Base-by-base conservation (phyloP, 2,113 vertebrate species). In the human region DNA sequence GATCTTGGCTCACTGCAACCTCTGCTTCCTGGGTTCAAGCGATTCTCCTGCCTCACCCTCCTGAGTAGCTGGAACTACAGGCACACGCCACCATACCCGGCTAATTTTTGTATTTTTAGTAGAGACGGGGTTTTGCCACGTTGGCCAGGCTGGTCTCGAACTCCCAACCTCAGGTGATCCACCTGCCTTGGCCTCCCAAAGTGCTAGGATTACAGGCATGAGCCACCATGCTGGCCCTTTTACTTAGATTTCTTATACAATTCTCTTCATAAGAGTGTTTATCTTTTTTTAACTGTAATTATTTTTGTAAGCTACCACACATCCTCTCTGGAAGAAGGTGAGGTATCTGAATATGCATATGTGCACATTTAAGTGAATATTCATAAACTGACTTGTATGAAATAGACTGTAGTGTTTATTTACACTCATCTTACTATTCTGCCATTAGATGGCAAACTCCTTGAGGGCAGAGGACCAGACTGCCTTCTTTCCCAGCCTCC, bases 201-300 rank as follows among this genome's bases (percentile, higher is more conserved):
- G 2, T 61, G 59, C 27, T 61, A 10, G 27, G 27, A 64, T 30
- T 64, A 64, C 4, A 64, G 61, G 61, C 27, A 64, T 64, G 61
- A 64, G 61, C 61, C 61, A 64, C 61, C 61, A 64, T 0, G 2
- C 12, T 43, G 32, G 61, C 30, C 18, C 52, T 66, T 82, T 43
- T 35, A 70, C 22, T 11, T 61, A 45, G 43, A 92, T 85, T 85
- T 92, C 55, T 75, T 94, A 30, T 55, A 93, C 76, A 89, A 70
- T 86, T 68, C n/a, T 68, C 16, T 55, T 85, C 48, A 66, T 57
- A 66, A 88, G 86, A 82, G 61, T 48, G 18, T 30, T 73, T 89
- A 75, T 64, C 22, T 61, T 83, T 68, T 90, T 93, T 95, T 86
- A 81, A 92, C 72, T 17, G 1, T n/a, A 78, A 57, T 84, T 91